Percentiles rank a stretch among this genome's conserved stretches.
Evolutionary conservation across 2,888 invertebrate species (phyloP).

Genomic region (Notocelia uddmanniana): DNA sequence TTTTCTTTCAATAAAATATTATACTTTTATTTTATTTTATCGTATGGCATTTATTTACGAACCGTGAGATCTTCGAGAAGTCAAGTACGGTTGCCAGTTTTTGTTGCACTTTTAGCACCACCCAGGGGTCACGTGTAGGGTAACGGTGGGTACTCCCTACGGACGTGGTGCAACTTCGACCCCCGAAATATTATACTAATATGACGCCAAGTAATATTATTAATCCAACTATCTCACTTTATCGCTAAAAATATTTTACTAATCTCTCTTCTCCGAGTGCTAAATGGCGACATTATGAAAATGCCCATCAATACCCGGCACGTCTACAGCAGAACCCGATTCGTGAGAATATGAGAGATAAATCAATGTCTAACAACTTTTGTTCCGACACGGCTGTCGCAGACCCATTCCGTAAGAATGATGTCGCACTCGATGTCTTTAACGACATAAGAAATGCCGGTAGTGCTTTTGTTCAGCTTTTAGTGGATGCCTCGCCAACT

Average conservation of each 20-base stretch:
- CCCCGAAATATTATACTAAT: too few relatives aligned
- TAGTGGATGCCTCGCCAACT: slow-evolving; percentile 14
- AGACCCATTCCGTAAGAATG: slow-evolving; percentile 40
- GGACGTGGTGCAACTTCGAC: too few relatives aligned
- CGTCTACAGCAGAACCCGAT: slow-evolving; percentile 6
- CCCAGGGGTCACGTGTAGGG: too few relatives aligned
- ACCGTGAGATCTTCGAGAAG: too few relatives aligned
- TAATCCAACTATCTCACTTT: too few relatives aligned
- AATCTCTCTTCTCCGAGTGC: background rate
- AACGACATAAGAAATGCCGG: slow-evolving; percentile 40
- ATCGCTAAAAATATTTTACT: background rate
- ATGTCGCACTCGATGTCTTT: slow-evolving; percentile 42
- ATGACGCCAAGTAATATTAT: too few relatives aligned
- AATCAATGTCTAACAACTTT: slow-evolving; percentile 44
- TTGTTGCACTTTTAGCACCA: too few relatives aligned
- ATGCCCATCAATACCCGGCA: slow-evolving; percentile 9
- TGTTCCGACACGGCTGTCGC: slow-evolving; percentile 41
- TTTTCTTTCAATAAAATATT: too few relatives aligned
- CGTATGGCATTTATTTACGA: too few relatives aligned
- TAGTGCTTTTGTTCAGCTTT: slow-evolving; percentile 41
- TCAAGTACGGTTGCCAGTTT: too few relatives aligned
- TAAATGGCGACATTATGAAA: background rate
- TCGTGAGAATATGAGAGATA: slow-evolving; percentile 31
- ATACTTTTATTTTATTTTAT: too few relatives aligned
- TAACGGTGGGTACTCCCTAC: too few relatives aligned